Percentiles rank a stretch among this genome's conserved stretches.
Evolutionary conservation across 1,140 invertebrate species (phyloP).

Genomic region (Holotrichia oblita): DNA sequence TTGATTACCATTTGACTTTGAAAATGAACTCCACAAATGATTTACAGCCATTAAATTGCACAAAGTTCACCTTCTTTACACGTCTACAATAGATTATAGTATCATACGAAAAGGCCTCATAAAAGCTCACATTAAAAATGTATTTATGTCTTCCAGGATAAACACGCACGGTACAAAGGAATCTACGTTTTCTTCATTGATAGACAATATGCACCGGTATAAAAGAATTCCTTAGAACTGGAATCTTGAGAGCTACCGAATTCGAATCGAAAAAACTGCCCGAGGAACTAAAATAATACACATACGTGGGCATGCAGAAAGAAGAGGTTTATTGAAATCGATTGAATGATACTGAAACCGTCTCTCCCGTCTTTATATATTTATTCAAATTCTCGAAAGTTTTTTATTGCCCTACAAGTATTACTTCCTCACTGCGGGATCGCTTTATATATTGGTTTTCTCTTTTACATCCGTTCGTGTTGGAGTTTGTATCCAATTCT

Average conservation of each 20-base stretch:
- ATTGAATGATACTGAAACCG: not conserved
- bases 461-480: conserved; percentile 12
- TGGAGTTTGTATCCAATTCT: conserved; percentile 1
- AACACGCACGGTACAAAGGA: too few species aligned
- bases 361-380: conserved; percentile 12
- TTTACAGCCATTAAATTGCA: too few species aligned
- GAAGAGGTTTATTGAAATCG: conserved; percentile 3
- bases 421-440: conserved; percentile 6
- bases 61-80: too few species aligned
- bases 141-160: too few species aligned
- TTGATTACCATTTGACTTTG: too few species aligned
- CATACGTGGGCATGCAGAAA: not conserved
- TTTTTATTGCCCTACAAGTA: conserved; percentile 20
- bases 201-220: too few species aligned
- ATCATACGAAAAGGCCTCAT: too few species aligned
- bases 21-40: too few species aligned
- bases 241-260: not conserved
- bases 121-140: too few species aligned
- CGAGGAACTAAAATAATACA: conserved; percentile 6
- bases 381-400: conserved; percentile 17
- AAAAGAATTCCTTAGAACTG: not conserved
- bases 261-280: not conserved
- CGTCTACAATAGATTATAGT: too few species aligned
- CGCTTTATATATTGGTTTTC: conserved; percentile 17
- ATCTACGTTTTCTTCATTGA: too few species aligned